phyloP scores from a whole-genome alignment of 2,113 vertebrate species.

The Tragelaphus strepsiceros region DNA sequence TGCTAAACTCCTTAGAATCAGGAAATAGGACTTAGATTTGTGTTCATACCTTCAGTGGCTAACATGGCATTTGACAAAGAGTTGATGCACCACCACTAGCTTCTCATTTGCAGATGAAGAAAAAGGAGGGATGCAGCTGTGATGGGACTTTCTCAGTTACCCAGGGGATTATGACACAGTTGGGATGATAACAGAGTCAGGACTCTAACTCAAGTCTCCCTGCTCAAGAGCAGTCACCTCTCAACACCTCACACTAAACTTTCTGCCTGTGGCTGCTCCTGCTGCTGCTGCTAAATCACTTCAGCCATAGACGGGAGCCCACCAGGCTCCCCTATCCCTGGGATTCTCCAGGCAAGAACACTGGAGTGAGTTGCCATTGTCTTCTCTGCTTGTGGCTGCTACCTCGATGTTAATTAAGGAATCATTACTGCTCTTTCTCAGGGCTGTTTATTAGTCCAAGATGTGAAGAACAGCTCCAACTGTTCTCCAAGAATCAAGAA shows the following conservation, averaged over 20 bases:
- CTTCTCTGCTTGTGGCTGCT: not conserved
- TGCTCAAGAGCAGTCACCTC: not conserved
- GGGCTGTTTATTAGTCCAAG: not conserved
- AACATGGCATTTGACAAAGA: not conserved
- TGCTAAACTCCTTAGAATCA: not conserved
- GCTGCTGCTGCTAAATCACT: accelerated
- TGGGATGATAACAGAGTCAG: not conserved
- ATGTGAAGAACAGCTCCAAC: not conserved
- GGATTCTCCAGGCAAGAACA: no score
- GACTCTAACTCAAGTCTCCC: not conserved
- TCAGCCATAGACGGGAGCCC: no score
- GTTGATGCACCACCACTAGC: not conserved
- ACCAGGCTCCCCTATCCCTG: no score
- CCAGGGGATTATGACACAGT: not conserved
- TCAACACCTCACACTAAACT: not conserved
- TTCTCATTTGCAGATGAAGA: not conserved
- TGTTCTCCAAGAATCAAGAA: not conserved
- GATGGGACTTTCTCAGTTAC: not conserved
- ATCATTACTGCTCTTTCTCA: not conserved
- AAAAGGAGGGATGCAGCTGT: not conserved
- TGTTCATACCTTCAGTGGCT: not conserved
- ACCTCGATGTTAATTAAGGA: not conserved
- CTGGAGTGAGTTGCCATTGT: no score
- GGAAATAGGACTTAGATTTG: not conserved
- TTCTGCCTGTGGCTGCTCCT: not conserved